Base-by-base conservation (phyloP, 2,888 invertebrate genomes). In the Lysandra coridon region DNA sequence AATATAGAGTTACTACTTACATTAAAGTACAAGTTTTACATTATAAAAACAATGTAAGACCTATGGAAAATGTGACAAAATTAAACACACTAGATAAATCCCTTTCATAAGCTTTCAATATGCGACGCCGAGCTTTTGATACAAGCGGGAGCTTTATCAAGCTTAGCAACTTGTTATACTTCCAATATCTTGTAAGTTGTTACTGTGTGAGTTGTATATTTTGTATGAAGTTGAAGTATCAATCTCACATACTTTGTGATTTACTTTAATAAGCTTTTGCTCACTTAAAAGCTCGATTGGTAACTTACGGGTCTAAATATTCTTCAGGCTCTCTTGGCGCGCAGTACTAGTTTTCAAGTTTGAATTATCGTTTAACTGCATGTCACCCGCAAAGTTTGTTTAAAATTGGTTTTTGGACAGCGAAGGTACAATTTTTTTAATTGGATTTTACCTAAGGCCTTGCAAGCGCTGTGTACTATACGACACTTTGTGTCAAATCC, bases 161-260 rank as follows among this genome's bases (percentile, higher is more conserved):
- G 75, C 49, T 74, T 44, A n/a, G 75, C 49, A 75, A 75, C 75
- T 75, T 75, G 75, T 75, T 75, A 49, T 75, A 49, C 49, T 10
- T 49, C 23, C 44, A 44, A 74, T 49, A 75, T 75, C 23, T 44
- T 53, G 75, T 44, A 49, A 23, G 75, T 75, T 40, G 44, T 44
- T 75, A 75, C 30, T 23, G 49, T 44, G 14, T 75, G 30, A 49
- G 74, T 49, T 44, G 49, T 30, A 44, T 49, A 74, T 2, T n/a
- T 23, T 74, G n/a, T 74, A 30, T 49, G 23, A 44, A 14, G 4
- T 75, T 44, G 3, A 23, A 75, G 30, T 75, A 23, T 37, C 33
- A 37, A 69, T 69, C 33, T 69, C 12, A 14, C 1, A 17, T 17
- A 0, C 17, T 57, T 14, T 57, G 17, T 17, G 57, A 17, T 53